Evolutionary conservation across 2,888 invertebrate genomes (phyloP), one percentile per base, ranked within the genome.

Genomic region (Lepidocyrtinus sp.): DNA sequence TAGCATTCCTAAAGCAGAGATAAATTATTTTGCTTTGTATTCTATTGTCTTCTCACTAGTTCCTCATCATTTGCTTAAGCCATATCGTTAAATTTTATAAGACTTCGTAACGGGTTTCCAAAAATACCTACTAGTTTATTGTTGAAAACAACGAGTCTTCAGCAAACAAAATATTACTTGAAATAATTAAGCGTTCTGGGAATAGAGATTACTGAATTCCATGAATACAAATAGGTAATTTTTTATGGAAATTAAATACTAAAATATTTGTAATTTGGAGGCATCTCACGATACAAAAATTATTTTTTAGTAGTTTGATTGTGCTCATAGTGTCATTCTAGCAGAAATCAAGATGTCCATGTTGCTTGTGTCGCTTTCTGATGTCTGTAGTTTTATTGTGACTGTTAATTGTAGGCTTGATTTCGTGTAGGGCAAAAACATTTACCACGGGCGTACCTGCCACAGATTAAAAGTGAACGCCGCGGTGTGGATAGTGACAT

Each of bases 321-420:
- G 15, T 50, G 15, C 15, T 17, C 50, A 50, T 50, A n/a, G 50
- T 50, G 50, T 50, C 50, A 50, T 50, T 12, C 50, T n/a, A 12
- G 50, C 15, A 15, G 50, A 50, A 50, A 50, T 50, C 50, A 50
- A 50, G 50, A 50, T 50, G 50, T 50, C 50, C 50, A 50, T 50
- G 50, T 50, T 36, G 36, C 5, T 36, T 36, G 36, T 36, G 36
- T 36, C 36, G 50, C 17, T 5, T 50, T 50, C n/a, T 2, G 50
- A 50, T 50, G 17, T 50, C n/a, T 2, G 50, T n/a, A n/a, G 17
- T 50, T 50, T 50, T 50, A 50, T 50, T 50, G 50, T 12, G 50
- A 50, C 50, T 50, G 15, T 12, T 50, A 50, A 50, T 50, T 50
- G 50, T 50, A 7, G 50, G 12, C 50, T 50, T 36, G 2, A 50